Conservation (phyloP, 2,888 invertebrate genomes). For the Bruchidius siliquastri region DNA sequence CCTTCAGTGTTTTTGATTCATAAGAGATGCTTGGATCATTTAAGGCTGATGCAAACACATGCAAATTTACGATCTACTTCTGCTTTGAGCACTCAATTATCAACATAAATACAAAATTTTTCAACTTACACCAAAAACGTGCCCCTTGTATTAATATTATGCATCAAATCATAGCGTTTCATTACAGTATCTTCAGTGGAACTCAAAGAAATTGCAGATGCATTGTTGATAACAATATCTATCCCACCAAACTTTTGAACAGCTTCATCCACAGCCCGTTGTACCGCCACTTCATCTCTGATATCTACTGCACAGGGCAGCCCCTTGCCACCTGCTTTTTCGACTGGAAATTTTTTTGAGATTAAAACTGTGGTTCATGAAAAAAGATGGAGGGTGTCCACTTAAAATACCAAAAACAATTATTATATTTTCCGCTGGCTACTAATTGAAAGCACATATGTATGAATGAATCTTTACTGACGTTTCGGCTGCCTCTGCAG, state of each 20-base stretch:
- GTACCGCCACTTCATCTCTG: slow-evolving; percentile 72
- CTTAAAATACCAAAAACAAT: no score
- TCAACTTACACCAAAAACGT: slow-evolving; percentile 83
- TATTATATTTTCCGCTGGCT: no score
- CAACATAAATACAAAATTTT: neutral
- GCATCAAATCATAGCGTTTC: slow-evolving; percentile 97
- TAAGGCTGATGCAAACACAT: neutral
- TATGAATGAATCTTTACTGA: no score
- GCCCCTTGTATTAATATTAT: slow-evolving; percentile 88
- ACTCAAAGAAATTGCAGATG: slow-evolving; percentile 87
- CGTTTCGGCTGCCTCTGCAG: no score
- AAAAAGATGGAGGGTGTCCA: no score
- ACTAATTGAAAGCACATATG: no score
- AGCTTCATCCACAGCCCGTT: slow-evolving; percentile 67
- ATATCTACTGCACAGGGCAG: slow-evolving; percentile 86
- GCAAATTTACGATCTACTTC: neutral
- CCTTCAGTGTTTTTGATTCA: no score
- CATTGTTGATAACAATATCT: slow-evolving; percentile 93
- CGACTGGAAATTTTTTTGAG: slow-evolving; percentile 68
- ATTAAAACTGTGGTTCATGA: no score
- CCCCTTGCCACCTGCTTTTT: slow-evolving; percentile 79
- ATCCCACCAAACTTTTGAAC: slow-evolving; percentile 90
- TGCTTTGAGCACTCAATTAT: no score
- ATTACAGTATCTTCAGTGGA: slow-evolving; percentile 81
- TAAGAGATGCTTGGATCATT: slow-evolving; percentile 8